Evolutionary conservation across 2,888 invertebrate species (phyloP).

Genomic region (Heliconius ismenius): DNA sequence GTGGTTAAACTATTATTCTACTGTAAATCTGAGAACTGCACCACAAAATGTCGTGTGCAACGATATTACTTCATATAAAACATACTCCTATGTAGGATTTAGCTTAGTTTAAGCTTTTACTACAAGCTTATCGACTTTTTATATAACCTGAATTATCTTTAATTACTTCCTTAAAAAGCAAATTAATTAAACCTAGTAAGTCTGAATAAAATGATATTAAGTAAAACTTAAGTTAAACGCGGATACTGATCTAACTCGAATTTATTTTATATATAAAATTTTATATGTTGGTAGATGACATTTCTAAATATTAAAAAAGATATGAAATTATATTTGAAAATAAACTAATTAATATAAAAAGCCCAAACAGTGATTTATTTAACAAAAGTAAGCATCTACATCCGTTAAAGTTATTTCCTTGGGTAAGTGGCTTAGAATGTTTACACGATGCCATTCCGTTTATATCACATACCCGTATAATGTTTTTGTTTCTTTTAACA

Average conservation of each 20-base stretch:
- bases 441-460: slow-evolving; percentile 51
- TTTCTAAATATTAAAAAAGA: too few relatives aligned
- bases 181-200: too few relatives aligned
- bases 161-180: too few relatives aligned
- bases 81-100: neutral
- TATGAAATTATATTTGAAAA: too few relatives aligned
- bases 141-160: too few relatives aligned
- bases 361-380: neutral
- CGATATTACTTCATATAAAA: neutral
- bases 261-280: too few relatives aligned
- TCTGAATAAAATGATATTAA: too few relatives aligned
- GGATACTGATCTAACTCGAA: too few relatives aligned
- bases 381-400: slow-evolving; percentile 18
- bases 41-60: neutral
- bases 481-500: slow-evolving; percentile 55
- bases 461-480: slow-evolving; percentile 50
- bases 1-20: slow-evolving; percentile 35
- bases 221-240: too few relatives aligned
- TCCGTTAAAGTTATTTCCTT: slow-evolving; percentile 33
- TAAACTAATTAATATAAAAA: too few relatives aligned
- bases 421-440: slow-evolving; percentile 51
- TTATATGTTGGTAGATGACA: too few relatives aligned
- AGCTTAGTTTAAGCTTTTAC: neutral
- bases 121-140: too few relatives aligned
- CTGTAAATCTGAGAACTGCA: slow-evolving; percentile 22